Evolutionary conservation across 92 coral and sea anemone genomes (phyloP).

Genomic region (Galaxea fascicularis): DNA sequence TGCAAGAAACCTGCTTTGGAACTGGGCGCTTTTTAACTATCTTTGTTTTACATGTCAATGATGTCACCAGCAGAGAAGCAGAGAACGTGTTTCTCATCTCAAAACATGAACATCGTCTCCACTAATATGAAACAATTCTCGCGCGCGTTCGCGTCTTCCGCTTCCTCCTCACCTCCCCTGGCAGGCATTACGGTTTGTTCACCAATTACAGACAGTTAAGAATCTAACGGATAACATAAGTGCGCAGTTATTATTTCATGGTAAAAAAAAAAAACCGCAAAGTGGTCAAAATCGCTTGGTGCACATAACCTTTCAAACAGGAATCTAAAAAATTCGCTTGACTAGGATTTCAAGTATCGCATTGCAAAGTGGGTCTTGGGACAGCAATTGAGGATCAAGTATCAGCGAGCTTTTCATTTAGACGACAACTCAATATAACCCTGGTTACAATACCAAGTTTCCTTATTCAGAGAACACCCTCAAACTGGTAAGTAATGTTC

Average conservation of each 20-base stretch:
- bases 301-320: not conserved
- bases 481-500: not conserved
- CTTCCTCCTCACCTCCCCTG: too few species aligned
- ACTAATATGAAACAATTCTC: too few species aligned
- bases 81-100: too few species aligned
- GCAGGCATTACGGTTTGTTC: not conserved
- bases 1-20: too few species aligned
- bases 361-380: slow-evolving; percentile 29
- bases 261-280: not conserved
- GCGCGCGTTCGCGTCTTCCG: too few species aligned
- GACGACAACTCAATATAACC: not conserved
- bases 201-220: not conserved
- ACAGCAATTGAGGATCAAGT: not conserved
- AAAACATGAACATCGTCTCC: too few species aligned
- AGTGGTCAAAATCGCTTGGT: not conserved
- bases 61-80: too few species aligned
- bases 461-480: not conserved
- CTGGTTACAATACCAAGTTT: not conserved
- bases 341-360: slow-evolving; percentile 5
- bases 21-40: too few species aligned
- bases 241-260: not conserved
- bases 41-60: too few species aligned
- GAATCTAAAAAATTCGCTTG: slow-evolving; percentile 1
- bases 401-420: slow-evolving; percentile 8
- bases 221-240: not conserved